Evolutionary conservation across 1,140 invertebrate genomes (phyloP), one percentile per base, ranked within the genome.

Genomic region (Melanaphis sacchari): DNA sequence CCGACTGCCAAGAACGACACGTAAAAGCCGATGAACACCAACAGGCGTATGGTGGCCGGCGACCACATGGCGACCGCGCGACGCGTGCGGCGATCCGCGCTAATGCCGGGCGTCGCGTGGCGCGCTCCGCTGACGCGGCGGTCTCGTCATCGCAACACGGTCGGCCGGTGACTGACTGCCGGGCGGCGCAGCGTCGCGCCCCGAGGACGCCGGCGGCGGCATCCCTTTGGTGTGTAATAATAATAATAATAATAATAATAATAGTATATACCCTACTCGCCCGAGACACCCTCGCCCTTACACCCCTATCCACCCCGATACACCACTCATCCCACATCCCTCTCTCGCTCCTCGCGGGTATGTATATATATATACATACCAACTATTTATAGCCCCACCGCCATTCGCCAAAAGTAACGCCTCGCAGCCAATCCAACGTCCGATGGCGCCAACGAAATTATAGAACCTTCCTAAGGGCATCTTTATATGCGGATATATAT

Each of bases 1-100:
- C 97, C 97, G 94, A 97, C 94, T 11, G 96, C 95, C 87, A 97
- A 94, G 94, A 95, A 95, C 0, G 93, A 81, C 49, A 94, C 52
- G 90, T 94, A 94, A 93, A 94, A 94, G 1, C 84, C 93, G 24
- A 94, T 88, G 43, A 94, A 94, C 40, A 94, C 66, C 82, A 94
- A 54, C 87, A 94, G 94, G 22, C 94, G 94, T 38, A 88, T 66
- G 38, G 89, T 89, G 41, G 94, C 59, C 88, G 81, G 94, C 90
- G 94, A 93, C 88, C 88, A 90, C 88, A 89, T 91, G 92, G 66
- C 52, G 93, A 85, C 91, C 36, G 52, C 85, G 66, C 82, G 93
- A 21, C 82, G 54, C 43, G 52, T 38, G 76, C 43, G 84, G 84
- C 26, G 89, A 36, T 59, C 59, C 59, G 59, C 93, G 89, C 89